A percentile compares a stretch with the other conserved stretches of the same genome.
Conservation (phyloP, 2,888 invertebrate species). For the Copidosoma aretas region DNA sequence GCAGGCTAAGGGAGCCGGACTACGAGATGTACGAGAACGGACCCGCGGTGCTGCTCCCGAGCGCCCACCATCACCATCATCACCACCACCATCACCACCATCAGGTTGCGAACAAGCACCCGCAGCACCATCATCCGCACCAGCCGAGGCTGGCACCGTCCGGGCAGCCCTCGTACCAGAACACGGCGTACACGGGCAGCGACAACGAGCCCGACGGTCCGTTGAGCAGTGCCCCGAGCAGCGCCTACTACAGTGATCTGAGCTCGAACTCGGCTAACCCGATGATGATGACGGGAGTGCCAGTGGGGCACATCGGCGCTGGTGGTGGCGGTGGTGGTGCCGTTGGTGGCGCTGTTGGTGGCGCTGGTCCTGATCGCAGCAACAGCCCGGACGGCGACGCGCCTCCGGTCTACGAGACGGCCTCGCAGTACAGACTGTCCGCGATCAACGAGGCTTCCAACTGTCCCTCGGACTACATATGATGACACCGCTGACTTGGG, state of each 20-base stretch:
- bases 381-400: slow-evolving; percentile 30
- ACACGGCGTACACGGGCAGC: slow-evolving; percentile 70
- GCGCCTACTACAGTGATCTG: slow-evolving; percentile 77
- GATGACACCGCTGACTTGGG: slow-evolving; percentile 18
- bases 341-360: slow-evolving; percentile 1
- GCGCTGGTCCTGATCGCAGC: no score
- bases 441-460: slow-evolving; percentile 57
- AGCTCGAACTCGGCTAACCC: slow-evolving; percentile 60
- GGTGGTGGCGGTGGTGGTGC: neutral
- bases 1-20: slow-evolving; percentile 60
- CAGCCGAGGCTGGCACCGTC: slow-evolving; percentile 50
- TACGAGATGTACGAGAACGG: slow-evolving; percentile 62
- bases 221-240: slow-evolving; percentile 71
- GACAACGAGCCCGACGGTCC: slow-evolving; percentile 67
- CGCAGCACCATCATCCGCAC: slow-evolving; percentile 45
- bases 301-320: slow-evolving; percentile 9
- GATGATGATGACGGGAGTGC: slow-evolving; percentile 45
- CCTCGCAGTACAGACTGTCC: slow-evolving; percentile 55
- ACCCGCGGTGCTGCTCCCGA: slow-evolving; percentile 52
- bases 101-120: slow-evolving; percentile 38
- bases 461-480: slow-evolving; percentile 60
- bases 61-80: slow-evolving; percentile 49
- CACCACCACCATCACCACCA: slow-evolving; percentile 53
- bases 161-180: slow-evolving; percentile 71
- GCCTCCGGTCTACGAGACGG: slow-evolving; percentile 36